phyloP scores from a whole-genome alignment of 2,888 invertebrate genomes.

The Melangyna quadrimaculata region DNA sequence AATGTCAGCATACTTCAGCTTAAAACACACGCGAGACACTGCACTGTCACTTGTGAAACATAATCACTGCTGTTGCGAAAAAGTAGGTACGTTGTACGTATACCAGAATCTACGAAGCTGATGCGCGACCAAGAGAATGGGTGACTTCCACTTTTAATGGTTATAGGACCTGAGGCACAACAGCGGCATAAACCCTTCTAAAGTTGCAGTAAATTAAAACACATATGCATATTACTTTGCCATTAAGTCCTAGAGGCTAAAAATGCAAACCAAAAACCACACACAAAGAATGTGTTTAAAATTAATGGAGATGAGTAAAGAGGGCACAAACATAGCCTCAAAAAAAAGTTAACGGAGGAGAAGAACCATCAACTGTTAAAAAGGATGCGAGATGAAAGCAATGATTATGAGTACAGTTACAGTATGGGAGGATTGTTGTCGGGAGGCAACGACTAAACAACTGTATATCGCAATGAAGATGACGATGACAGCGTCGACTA shows the following conservation, averaged over 20 bases:
- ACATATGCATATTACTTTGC: conserved; percentile 72
- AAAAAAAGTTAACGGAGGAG: conserved; percentile 10
- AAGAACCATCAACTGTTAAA: conserved; percentile 29
- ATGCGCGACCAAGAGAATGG: not conserved
- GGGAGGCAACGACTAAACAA: too few species aligned
- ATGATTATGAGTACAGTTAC: conserved; percentile 37
- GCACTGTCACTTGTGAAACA: conserved; percentile 69
- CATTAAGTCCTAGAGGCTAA: conserved; percentile 68
- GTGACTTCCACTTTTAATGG: conserved; percentile 21
- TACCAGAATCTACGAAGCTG: too few species aligned
- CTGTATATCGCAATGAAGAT: too few species aligned
- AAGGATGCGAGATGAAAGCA: conserved; percentile 67
- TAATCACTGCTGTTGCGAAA: conserved; percentile 49
- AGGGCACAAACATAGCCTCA: conserved; percentile 22
- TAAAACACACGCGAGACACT: conserved; percentile 17
- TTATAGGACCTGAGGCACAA: conserved; percentile 20
- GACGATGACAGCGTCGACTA: not conserved
- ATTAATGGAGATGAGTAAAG: conserved; percentile 11
- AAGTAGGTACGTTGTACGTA: too few species aligned
- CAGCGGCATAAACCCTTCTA: conserved; percentile 54
- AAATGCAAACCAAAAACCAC: conserved; percentile 70
- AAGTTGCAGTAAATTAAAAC: conserved; percentile 72
- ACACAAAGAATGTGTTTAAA: conserved; percentile 54
- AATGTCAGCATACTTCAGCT: conserved; percentile 36
- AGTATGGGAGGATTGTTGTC: not conserved